Percentiles rank a stretch among this genome's conserved stretches.
These are phyloP conservation scores for Barypeithes pellucidus DNA, from an alignment of 2,888 invertebrate species.

Conservation along the genomic window DNA sequence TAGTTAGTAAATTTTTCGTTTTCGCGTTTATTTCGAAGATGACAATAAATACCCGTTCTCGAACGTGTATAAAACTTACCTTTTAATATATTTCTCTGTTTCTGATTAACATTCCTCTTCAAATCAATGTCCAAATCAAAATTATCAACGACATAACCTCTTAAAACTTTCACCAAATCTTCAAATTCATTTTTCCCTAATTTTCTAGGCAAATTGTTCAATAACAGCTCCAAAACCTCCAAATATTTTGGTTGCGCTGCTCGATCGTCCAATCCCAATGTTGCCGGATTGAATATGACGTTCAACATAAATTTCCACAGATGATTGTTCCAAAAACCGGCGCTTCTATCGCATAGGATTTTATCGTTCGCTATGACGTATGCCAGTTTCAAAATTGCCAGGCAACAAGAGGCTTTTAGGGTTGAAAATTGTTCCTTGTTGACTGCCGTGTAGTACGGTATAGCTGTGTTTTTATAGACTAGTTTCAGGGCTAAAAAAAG, in stretches of 20 bases:
- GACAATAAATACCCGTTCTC: too few relatives aligned
- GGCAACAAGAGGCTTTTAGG: constrained; percentile 51
- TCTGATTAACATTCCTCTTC: constrained; percentile 57
- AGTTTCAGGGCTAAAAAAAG: constrained; percentile 35
- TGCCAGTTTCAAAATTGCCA: constrained; percentile 54
- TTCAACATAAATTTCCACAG: constrained; percentile 59
- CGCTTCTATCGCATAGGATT: constrained; percentile 40
- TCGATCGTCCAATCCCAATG: constrained; percentile 57
- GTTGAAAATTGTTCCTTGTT: constrained; percentile 57
- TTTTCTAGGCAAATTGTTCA: constrained; percentile 54
- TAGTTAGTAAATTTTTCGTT: too few relatives aligned
- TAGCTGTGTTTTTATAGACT: constrained; percentile 4
- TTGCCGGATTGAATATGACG: constrained; percentile 58
- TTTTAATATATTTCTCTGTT: constrained; percentile 61
- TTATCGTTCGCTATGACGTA: constrained; percentile 48
- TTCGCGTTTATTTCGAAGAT: too few relatives aligned
- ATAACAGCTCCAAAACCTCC: constrained; percentile 53
- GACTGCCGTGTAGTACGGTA: constrained; percentile 51
- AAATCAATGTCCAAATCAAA: constrained; percentile 56
- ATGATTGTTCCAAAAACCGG: constrained; percentile 54
- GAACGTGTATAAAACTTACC: constrained; percentile 56
- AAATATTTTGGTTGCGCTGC: constrained; percentile 43
- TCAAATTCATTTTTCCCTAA: constrained; percentile 43
- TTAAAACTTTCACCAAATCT: constrained; percentile 48
- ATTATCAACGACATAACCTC: constrained; percentile 26